These are phyloP conservation scores for Ondatra zibethicus DNA, from an alignment of 2,113 vertebrate genomes.

Conservation along the genomic window DNA sequence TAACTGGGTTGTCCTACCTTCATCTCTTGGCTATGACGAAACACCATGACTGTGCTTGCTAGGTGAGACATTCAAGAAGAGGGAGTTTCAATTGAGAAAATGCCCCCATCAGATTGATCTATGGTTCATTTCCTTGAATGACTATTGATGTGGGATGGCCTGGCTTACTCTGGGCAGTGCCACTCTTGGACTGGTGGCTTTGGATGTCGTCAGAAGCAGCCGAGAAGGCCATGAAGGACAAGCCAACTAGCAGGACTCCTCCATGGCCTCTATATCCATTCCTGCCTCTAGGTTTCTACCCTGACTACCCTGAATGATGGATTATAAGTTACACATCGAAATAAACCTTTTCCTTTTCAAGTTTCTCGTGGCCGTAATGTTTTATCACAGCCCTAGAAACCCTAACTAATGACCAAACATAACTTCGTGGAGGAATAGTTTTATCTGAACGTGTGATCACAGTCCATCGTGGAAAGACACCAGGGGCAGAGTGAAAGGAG, in stretches of 20 bases:
- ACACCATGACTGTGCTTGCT: too few species aligned
- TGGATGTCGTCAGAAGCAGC: not conserved
- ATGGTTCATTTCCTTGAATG: not conserved
- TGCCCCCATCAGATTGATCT: not conserved
- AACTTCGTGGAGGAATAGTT: not conserved
- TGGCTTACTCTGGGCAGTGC: not conserved
- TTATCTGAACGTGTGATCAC: not conserved
- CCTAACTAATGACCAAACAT: not conserved
- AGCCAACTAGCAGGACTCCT: not conserved
- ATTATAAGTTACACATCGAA: not conserved
- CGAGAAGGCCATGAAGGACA: not conserved
- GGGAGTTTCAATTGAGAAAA: not conserved
- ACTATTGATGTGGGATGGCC: not conserved
- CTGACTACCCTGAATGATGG: not conserved
- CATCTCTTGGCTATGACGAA: not conserved
- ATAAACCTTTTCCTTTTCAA: not conserved
- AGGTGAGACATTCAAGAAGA: not conserved
- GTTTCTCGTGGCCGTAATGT: not conserved
- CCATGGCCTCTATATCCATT: too few species aligned
- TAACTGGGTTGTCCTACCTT: not conserved
- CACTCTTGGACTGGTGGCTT: not conserved
- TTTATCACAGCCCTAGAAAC: not conserved
- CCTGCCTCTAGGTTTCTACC: not conserved
- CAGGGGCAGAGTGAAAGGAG: not conserved
- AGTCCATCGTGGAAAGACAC: not conserved